These are phyloP conservation scores for Eupithecia tripunctaria DNA, from an alignment of 2,888 invertebrate species.

Conservation along the genomic window DNA sequence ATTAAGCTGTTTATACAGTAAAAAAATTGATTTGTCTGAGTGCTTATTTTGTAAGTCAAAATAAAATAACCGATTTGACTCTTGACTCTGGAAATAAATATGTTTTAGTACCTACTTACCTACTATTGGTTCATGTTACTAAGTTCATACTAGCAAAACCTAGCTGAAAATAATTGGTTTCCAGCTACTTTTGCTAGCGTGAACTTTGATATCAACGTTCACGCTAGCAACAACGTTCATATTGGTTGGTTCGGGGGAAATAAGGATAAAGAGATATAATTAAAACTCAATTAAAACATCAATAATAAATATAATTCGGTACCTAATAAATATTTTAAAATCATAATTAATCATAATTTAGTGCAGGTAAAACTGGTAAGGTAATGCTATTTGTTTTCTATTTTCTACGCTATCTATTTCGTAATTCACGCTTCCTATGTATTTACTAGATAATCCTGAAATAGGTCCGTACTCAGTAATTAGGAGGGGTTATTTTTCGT, in stretches of 20 bases:
- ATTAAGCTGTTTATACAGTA: too few species aligned
- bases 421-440: constrained; percentile 34
- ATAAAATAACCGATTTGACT: too few species aligned
- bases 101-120: too few species aligned
- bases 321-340: constrained; percentile 57
- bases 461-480: constrained; percentile 32
- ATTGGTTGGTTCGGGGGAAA: too few species aligned
- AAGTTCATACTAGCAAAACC: too few species aligned
- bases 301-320: background rate
- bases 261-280: background rate
- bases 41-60: too few species aligned
- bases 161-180: too few species aligned
- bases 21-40: too few species aligned
- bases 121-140: background rate
- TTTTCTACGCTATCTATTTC: background rate
- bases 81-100: too few species aligned
- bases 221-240: too few species aligned
- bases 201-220: too few species aligned
- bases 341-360: background rate
- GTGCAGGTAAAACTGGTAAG: background rate
- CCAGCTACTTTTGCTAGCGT: too few species aligned
- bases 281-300: background rate
- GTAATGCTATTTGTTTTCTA: background rate
- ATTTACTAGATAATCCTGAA: constrained; percentile 34
- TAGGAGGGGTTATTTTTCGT: constrained; percentile 4